Evolutionary conservation across 2,888 invertebrate genomes (phyloP).

Genomic region (Synanthedon andrenaeformis): DNA sequence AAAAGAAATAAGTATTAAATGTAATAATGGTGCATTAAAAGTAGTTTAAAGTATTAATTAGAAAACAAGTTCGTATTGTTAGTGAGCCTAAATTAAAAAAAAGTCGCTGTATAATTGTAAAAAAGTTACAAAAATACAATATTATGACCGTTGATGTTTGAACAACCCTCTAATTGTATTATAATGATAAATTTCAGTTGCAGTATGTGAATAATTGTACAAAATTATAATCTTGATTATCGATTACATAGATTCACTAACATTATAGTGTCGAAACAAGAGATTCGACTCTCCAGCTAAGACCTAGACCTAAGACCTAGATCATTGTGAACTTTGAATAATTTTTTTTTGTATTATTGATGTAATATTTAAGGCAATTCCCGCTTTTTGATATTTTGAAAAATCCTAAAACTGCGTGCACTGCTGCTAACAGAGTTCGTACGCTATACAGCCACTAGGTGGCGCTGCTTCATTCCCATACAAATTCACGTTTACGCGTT

Average conservation of each 20-base stretch:
- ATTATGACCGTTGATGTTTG: conserved; percentile 15
- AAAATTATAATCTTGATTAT: not conserved
- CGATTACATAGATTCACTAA: not conserved
- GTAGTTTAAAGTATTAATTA: not conserved
- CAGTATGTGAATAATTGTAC: conserved; percentile 4
- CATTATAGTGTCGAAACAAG: too few species aligned
- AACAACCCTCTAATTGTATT: conserved; percentile 1
- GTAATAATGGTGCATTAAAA: conserved; percentile 10
- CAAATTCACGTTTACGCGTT: too few species aligned
- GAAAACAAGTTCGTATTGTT: conserved; percentile 8
- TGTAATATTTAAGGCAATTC: too few species aligned
- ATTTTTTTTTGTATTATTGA: too few species aligned
- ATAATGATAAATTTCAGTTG: not conserved
- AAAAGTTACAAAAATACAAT: conserved; percentile 4
- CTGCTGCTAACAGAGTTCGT: too few species aligned
- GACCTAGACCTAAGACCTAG: too few species aligned
- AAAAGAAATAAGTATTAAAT: not conserved
- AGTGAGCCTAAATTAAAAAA: conserved; percentile 21
- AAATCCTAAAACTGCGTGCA: too few species aligned
- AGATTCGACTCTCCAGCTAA: too few species aligned
- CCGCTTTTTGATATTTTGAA: too few species aligned
- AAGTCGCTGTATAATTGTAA: conserved; percentile 1
- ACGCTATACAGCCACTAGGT: too few species aligned
- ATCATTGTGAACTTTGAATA: too few species aligned
- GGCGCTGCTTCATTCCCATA: too few species aligned